Base-by-base conservation (phyloP, 2,888 invertebrate genomes). In the Drosophila aldrichi region DNA sequence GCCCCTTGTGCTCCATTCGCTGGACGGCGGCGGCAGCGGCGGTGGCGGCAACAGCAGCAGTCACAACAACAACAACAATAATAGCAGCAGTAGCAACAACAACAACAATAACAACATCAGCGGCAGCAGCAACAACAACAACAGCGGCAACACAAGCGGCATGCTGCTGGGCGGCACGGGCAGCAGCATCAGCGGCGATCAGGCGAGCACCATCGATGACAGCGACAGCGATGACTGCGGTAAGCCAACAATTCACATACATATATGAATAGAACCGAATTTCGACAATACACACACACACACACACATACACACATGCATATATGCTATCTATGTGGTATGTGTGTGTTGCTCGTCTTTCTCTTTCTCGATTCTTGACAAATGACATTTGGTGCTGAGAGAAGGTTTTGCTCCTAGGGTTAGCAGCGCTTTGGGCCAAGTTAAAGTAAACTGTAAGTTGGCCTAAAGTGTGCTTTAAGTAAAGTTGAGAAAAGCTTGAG, bases 161-260 rank as follows among this genome's bases (percentile, higher is more conserved):
- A 49, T 87, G 79, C 51, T 89, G 60, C 73, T 78, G n/a, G 82
- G 89, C 18, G 86, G 90, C 63, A 79, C 90, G 56, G 89, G 91
- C 61, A 82, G 91, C 82, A 91, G 92, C 79, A 86, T 92, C 70
- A 92, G 92, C 66, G 92, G 92, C 29, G 92, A 92, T 70, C 91
- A 91, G 71, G 91, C 92, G 52, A 91, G 91, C 79, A 91, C 91
- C 43, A 90, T 92, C 70, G 93, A 93, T 66, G 93, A 93, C 68
- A 93, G 93, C 82, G 93, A 93, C 79, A 93, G 93, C 79, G 93
- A 93, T 68, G 92, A 92, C 59, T 92, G 92, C 74, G 93, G 93
- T 88, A 83, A 92, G 91, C 80, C 14, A n/a, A 44, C 34, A 44
- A 32, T 18, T 48, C n/a, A n/a, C n/a, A n/a, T n/a, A n/a, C n/a